phyloP scores from a whole-genome alignment of 1,140 invertebrate genomes.

The Campoletis sonorensis region DNA sequence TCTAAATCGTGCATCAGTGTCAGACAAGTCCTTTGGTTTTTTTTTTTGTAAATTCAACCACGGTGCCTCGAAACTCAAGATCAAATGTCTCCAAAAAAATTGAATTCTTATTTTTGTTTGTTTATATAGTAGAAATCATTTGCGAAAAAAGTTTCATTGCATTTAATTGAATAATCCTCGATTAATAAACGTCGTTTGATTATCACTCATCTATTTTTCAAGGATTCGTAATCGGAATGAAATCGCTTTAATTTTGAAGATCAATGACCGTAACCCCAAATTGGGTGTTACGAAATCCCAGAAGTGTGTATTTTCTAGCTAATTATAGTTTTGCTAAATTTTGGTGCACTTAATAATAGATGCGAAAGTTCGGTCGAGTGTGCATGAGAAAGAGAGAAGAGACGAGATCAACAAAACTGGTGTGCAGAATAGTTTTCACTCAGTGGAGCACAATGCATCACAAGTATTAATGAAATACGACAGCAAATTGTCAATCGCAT shows the following conservation, averaged over 20 bases:
- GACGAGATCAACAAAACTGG: background rate
- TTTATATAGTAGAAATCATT: too few relatives aligned
- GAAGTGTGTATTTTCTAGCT: background rate
- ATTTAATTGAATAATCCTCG: too few relatives aligned
- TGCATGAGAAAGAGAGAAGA: background rate
- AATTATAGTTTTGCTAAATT: conserved; percentile 2
- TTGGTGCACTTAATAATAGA: background rate
- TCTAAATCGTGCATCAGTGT: too few relatives aligned
- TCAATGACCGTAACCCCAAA: background rate
- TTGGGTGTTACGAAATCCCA: background rate
- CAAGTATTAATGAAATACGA: background rate
- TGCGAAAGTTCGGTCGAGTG: background rate
- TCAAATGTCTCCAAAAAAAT: too few relatives aligned
- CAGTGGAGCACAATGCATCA: background rate
- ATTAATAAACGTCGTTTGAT: too few relatives aligned
- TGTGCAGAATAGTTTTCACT: background rate
- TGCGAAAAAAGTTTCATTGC: too few relatives aligned
- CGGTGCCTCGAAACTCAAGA: too few relatives aligned
- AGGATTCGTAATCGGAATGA: too few relatives aligned
- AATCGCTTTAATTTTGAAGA: background rate
- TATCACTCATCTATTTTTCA: too few relatives aligned
- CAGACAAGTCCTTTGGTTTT: too few relatives aligned
- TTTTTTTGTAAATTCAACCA: too few relatives aligned
- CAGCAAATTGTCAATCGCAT: background rate
- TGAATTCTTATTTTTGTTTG: too few relatives aligned